phyloP scores from a whole-genome alignment of 2,113 vertebrate genomes.

The Hemiprocne comata region DNA sequence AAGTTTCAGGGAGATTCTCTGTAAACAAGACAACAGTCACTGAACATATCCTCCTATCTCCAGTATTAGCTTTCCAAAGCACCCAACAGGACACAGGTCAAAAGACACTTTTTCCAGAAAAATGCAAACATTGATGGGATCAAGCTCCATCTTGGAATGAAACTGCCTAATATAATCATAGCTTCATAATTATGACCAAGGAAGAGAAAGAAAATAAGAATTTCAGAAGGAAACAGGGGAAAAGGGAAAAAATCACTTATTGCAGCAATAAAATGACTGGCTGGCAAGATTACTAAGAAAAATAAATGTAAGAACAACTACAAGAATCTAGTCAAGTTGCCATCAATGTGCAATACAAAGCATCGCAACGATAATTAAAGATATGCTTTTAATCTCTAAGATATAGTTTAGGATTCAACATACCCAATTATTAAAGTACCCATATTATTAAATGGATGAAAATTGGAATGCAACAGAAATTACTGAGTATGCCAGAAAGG shows the following conservation, averaged over 20 bases:
- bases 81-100: fast-evolving
- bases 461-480: neutral
- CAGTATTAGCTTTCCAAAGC: neutral
- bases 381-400: neutral
- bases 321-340: neutral
- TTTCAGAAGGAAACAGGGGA: neutral
- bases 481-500: neutral
- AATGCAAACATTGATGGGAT: neutral
- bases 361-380: neutral
- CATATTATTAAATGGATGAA: neutral
- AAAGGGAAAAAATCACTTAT: neutral
- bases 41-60: neutral
- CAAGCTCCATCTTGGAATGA: neutral
- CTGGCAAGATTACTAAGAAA: neutral
- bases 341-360: neutral
- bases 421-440: neutral
- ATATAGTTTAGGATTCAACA: neutral
- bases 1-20: neutral
- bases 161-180: neutral
- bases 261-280: neutral
- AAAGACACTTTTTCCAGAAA: neutral
- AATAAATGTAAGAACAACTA: neutral
- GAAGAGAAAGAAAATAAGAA: neutral
- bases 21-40: neutral
- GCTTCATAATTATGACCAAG: neutral